Percentiles rank a stretch among this genome's conserved stretches.
Conservation (phyloP, 2,797 vertebrate genomes). For the Coregonus ussuriensis region DNA sequence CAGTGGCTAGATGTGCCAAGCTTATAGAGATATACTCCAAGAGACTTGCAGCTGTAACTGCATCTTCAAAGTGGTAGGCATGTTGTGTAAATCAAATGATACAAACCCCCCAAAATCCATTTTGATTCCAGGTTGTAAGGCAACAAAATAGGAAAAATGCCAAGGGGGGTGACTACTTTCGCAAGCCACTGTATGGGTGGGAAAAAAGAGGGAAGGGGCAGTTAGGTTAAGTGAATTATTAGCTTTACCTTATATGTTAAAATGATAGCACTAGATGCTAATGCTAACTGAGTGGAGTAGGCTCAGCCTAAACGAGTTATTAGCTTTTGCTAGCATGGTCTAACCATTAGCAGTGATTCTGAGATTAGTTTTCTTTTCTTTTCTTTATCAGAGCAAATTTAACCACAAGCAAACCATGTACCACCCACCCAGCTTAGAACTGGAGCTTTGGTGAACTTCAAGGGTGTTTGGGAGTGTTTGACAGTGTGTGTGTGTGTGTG, state of each 20-base stretch:
- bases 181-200: not conserved
- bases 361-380: too few species aligned
- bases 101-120: too few species aligned
- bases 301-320: not conserved
- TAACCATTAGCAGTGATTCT: too few species aligned
- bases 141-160: too few species aligned
- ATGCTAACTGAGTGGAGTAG: not conserved
- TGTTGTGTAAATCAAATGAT: too few species aligned
- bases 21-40: too few species aligned
- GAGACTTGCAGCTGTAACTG: too few species aligned
- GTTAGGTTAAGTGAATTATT: not conserved
- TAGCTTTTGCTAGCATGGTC: not conserved
- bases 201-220: not conserved
- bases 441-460: not conserved
- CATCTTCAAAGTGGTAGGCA: too few species aligned
- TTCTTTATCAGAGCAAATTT: not conserved
- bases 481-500: not conserved
- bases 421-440: not conserved
- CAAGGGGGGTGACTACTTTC: too few species aligned
- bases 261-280: conserved; percentile 41
- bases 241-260: not conserved
- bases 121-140: too few species aligned
- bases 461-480: not conserved
- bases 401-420: not conserved
- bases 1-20: too few species aligned